Evolutionary conservation across 2,113 vertebrate species (phyloP).

Genomic region (Cichladusa arquata): DNA sequence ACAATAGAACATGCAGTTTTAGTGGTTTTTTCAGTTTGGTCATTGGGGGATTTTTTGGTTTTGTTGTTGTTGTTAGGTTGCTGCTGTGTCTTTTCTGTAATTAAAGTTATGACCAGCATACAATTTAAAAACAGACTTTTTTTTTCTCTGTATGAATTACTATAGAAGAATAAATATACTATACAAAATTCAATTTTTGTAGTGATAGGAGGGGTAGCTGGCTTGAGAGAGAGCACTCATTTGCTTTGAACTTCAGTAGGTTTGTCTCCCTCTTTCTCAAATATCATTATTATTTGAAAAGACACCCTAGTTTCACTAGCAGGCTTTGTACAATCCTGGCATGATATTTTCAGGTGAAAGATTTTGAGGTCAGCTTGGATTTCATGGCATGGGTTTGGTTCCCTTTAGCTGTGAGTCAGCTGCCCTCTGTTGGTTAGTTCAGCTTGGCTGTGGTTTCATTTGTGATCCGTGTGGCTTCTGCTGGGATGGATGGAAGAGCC

Average conservation of each 20-base stretch:
- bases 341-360: background rate
- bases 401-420: background rate
- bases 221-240: background rate
- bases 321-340: background rate
- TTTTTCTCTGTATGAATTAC: background rate
- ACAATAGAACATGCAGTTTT: background rate
- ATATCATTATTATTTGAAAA: background rate
- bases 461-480: background rate
- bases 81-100: background rate
- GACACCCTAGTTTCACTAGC: background rate
- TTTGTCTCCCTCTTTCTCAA: background rate
- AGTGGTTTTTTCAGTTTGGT: background rate
- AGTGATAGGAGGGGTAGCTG: background rate
- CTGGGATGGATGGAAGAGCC: background rate
- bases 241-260: background rate
- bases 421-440: slow-evolving; percentile 22
- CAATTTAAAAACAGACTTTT: background rate
- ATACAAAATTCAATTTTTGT: background rate
- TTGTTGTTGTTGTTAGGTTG: background rate
- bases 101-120: background rate
- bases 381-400: background rate
- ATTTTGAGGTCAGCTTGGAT: background rate
- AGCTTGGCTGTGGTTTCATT: background rate
- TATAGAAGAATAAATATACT: background rate
- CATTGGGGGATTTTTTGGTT: background rate